Conservation (phyloP, 2,797 vertebrate genomes). For the Phalloptychus januarius region DNA sequence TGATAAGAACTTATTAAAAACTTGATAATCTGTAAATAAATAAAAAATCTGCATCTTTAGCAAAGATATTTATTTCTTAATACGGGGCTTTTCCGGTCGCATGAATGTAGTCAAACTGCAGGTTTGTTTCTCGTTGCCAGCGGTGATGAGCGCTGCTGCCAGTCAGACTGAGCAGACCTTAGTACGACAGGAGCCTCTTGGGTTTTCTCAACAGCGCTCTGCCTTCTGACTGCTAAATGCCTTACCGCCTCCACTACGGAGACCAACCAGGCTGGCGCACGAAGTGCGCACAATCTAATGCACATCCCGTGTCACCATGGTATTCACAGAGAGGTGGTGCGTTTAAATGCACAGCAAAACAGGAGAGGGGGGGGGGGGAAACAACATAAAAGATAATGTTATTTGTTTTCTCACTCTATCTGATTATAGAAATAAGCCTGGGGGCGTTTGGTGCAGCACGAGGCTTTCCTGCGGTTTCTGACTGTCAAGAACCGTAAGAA, state of each 20-base stretch:
- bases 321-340: conserved; percentile 6
- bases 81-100: neutral
- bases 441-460: conserved; percentile 32
- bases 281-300: conserved; percentile 23
- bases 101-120: neutral
- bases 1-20: neutral
- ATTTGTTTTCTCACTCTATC: conserved; percentile 1
- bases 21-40: neutral
- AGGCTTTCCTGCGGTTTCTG: conserved; percentile 50
- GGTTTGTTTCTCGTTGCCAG: conserved; percentile 32
- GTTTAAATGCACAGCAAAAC: neutral
- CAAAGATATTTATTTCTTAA: neutral
- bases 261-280: conserved; percentile 23
- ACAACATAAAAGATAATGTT: neutral
- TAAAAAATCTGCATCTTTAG: neutral
- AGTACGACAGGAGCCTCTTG: conserved; percentile 40
- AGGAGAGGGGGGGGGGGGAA: neutral
- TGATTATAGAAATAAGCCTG: conserved; percentile 21
- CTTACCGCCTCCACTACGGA: conserved; percentile 45
- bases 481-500: conserved; percentile 48
- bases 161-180: conserved; percentile 32
- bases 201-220: conserved; percentile 17
- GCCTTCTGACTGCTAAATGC: conserved; percentile 38
- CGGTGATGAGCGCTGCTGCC: conserved; percentile 46
- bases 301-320: conserved; percentile 17